Evolutionary conservation across 1,140 invertebrate species (phyloP), one percentile per base, ranked within the genome.

Genomic region (Charaxes varanes): DNA sequence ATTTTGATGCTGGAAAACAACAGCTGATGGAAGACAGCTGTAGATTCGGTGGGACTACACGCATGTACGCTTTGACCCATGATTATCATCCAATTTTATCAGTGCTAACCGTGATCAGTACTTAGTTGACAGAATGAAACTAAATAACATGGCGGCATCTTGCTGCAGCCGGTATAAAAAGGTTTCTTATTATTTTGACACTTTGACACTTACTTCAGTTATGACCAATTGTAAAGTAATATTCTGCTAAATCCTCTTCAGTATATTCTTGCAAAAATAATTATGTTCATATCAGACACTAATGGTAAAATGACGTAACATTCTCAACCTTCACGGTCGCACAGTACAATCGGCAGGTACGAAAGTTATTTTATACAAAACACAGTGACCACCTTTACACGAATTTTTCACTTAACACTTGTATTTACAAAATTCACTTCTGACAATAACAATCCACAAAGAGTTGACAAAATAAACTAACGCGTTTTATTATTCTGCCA

Each of bases 281-380:
- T 53, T 71, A 59, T 62, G 61, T 76, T 65, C 62, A 61, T 71
- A 77, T 69, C 70, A 79, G 64, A 69, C 72, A 77, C 64, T 69
- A 67, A 55, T 69, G 60, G 57, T 63, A 66, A 79, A 81, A 78
- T 82, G 77, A 82, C 77, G 78, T 82, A 82, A 82, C 78, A 82
- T 73, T 79, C 78, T 82, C 72, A 82, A 79, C 78, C 78, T 82
- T 82, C 78, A 82, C 78, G 73, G 73, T 78, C 76, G 76, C 73
- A 76, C 62, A 70, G 65, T 74, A 76, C 63, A 67, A 62, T 70
- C 62, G 62, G 53, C 62, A 67, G 58, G 59, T 67, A 74, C 47
- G 58, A 70, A 66, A 66, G 53, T 59, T 68, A 59, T 56, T 66
- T 54, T 45, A 56, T 41, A 54, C 40, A 30, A 56, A 60, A 37